Base-by-base conservation (phyloP, 2,113 vertebrate genomes). In the Callaeas wilsoni region DNA sequence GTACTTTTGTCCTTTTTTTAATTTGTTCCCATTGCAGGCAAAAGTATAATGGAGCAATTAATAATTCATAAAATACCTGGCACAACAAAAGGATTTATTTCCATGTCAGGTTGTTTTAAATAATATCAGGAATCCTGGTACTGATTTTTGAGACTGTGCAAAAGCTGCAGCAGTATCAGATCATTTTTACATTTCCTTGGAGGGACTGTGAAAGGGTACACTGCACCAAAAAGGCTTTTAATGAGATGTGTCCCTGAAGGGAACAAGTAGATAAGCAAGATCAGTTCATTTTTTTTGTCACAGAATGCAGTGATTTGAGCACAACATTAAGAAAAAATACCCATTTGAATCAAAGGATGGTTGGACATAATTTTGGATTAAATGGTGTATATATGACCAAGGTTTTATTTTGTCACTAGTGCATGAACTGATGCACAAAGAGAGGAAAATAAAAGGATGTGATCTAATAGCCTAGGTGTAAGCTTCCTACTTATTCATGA, bases 401-500 rank as follows among this genome's bases (percentile, higher is more conserved):
- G 32, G 86, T 95, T 95, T 94, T 79, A 94, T 97, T 98, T 98
- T 96, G 95, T 83, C 91, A 93, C 81, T 94, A 65, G 84, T 71
- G 37, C 87, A 76, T 35, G 47, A 75, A 42, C 8, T 22, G 59
- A 53, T 78, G 74, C 0, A 0, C 27, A 89, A 78, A 90, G 27
- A 84, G 30, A 46, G 10, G 88, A 95, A 96, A 95, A 94, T 74
- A 90, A 91, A 89, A 93, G 84, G 77, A 86, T 73, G 80, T 92
- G 87, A 89, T 91, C 92, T 92, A 95, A 97, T 93, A 97, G 42
- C 60, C 74, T 68, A 74, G 37, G 50, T 65, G 57, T 77, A 93
- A 90, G n/a, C 95, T 97, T 96, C 30, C 97, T 98, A 90, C 95
- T 97, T 97, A 98, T 97, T 98, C 94, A 95, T 98, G 97, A 97